Evolutionary conservation across 2,888 invertebrate species (phyloP), one percentile per base, ranked within the genome.

Genomic region (Alentia gelatinosa): DNA sequence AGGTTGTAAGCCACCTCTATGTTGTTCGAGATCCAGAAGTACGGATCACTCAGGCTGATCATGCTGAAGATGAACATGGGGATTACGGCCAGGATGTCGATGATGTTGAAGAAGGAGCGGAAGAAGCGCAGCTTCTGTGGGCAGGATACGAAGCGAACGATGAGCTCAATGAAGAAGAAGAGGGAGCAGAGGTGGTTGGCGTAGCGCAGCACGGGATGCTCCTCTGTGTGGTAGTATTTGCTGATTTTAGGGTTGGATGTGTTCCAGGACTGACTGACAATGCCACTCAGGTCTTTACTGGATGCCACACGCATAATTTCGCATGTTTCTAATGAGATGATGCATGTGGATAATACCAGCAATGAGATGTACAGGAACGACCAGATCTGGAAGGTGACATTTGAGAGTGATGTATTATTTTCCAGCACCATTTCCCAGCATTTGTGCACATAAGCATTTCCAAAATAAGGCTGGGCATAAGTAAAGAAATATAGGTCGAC

Each of bases 61-160:
- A 56, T 19, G 56, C 9, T 56, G 19, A 19, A 56, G 5, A 56
- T 3, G 56, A 56, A 56, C 37, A 79, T 35, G 23, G 90, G 90
- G n/a, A 90, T 40, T 15, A 90, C 33, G 30, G 68, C 90, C 26
- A 90, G 30, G 35, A 90, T 47, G 79, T 90, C 90, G 35, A 90
- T 35, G 33, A 90, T 42, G 90, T 90, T 79, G 90, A 90, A 79
- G 90, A 74, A 47, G 79, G 47, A 83, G 50, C 68, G 42, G 89
- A 89, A 89, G 79, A 90, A 90, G 47, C 50, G 47, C 7, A 30
- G 26, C n/a, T 47, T 74, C n/a, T 40, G 12, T 0, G 90, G 90
- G 33, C 90, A 90, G 9, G 37, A 47, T 12, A 42, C 35, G 33
- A 90, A 90, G 1, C 90, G 42, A 3, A 90, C n/a, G 42, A 90